These are phyloP conservation scores for Tetheella fluctuosa DNA, from an alignment of 2,888 invertebrate species.

Conservation along the genomic window DNA sequence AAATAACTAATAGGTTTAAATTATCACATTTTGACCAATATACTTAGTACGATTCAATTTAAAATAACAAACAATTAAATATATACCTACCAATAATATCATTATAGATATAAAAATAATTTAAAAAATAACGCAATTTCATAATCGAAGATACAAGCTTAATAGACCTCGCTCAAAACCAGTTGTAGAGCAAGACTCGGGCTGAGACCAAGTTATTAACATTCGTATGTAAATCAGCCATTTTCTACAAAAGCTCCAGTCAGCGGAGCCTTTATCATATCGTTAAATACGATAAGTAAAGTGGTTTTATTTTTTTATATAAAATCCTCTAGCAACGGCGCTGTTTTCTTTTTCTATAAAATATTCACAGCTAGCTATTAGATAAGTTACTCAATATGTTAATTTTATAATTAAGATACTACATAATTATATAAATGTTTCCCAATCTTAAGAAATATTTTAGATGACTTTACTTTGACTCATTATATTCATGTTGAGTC, in stretches of 20 bases:
- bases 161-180: slow-evolving; percentile 38
- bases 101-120: neutral
- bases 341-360: slow-evolving; percentile 20
- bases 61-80: neutral
- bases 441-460: neutral
- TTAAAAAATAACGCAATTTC: neutral
- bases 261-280: slow-evolving; percentile 69
- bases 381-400: slow-evolving; percentile 7
- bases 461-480: neutral
- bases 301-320: slow-evolving; percentile 56
- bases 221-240: slow-evolving; percentile 78
- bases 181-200: slow-evolving; percentile 44
- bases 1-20: no score
- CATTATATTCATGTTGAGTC: no score
- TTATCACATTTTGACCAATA: no score
- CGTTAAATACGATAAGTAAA: slow-evolving; percentile 67
- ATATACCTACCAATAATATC: neutral
- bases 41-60: neutral
- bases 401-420: slow-evolving; percentile 12
- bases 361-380: slow-evolving; percentile 26
- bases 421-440: neutral
- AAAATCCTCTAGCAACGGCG: slow-evolving; percentile 18
- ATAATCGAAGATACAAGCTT: slow-evolving; percentile 10
- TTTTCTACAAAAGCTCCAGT: slow-evolving; percentile 60
- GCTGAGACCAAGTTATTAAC: slow-evolving; percentile 71